These are phyloP conservation scores for Argyresthia albistria DNA, from an alignment of 2,888 invertebrate species.

Conservation along the genomic window DNA sequence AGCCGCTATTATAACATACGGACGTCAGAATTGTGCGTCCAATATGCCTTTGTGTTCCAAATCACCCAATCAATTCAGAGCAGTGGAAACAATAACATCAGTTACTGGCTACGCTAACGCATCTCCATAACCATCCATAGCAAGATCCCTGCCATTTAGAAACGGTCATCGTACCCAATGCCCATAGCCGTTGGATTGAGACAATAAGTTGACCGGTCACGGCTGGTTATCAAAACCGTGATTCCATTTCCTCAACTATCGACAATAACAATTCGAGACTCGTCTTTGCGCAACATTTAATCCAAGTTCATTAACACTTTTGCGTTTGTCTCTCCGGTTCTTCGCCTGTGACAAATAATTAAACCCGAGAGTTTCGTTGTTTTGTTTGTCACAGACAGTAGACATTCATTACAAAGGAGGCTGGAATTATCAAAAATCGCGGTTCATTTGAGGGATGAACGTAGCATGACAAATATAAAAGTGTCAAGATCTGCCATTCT, in stretches of 20 bases:
- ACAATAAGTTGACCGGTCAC: conserved; percentile 39
- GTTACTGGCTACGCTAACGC: background rate
- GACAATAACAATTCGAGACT: conserved; percentile 38
- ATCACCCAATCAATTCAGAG: background rate
- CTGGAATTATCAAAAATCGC: conserved; percentile 21
- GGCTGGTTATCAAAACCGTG: conserved; percentile 24
- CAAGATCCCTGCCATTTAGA: conserved; percentile 32
- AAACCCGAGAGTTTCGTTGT: background rate
- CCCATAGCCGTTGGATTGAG: conserved; percentile 61
- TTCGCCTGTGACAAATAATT: conserved; percentile 39
- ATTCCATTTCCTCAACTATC: conserved; percentile 39
- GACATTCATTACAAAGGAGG: conserved; percentile 15
- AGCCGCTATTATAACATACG: too few relatives aligned
- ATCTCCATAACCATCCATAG: conserved; percentile 4
- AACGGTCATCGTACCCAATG: conserved; percentile 60
- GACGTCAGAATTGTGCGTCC: too few relatives aligned
- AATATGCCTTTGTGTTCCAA: background rate
- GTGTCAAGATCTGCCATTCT: conserved; percentile 58
- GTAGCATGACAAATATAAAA: conserved; percentile 46
- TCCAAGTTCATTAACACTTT: conserved; percentile 51
- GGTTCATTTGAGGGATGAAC: conserved; percentile 19
- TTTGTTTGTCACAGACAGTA: background rate
- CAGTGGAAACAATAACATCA: conserved; percentile 1
- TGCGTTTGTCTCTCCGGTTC: conserved; percentile 53
- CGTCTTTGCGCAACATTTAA: conserved; percentile 24